Conservation (phyloP, 2,888 invertebrate species). For the Habrosyne pyritoides region DNA sequence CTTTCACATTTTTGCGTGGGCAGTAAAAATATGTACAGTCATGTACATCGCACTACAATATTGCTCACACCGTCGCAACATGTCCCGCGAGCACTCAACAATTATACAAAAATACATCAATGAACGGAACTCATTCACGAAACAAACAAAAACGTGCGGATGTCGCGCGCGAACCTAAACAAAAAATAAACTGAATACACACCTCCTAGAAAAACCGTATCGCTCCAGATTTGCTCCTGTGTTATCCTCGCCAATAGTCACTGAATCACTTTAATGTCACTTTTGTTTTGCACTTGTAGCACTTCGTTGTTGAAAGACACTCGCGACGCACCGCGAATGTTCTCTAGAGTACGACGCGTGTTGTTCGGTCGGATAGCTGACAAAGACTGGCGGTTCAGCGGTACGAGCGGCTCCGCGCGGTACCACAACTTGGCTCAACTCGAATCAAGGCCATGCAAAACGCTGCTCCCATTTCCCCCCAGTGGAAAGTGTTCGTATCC, state of each 20-base stretch:
- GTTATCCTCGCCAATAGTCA: slow-evolving; percentile 53
- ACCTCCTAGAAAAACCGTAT: slow-evolving; percentile 60
- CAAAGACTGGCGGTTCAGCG: slow-evolving; percentile 53
- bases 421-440: slow-evolving; percentile 21
- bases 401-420: slow-evolving; percentile 43
- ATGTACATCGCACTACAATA: not conserved
- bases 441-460: slow-evolving; percentile 79
- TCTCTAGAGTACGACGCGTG: slow-evolving; percentile 40
- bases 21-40: slow-evolving; percentile 17
- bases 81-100: slow-evolving; percentile 29
- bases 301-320: slow-evolving; percentile 39
- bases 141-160: slow-evolving; percentile 44
- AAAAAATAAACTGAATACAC: slow-evolving; percentile 38
- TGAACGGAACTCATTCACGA: slow-evolving; percentile 43
- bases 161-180: slow-evolving; percentile 7
- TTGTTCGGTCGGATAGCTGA: slow-evolving; percentile 37
- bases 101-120: slow-evolving; percentile 37
- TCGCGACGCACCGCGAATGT: slow-evolving; percentile 44
- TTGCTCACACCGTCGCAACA: slow-evolving; percentile 12
- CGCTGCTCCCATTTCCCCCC: slow-evolving; percentile 76
- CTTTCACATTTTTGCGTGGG: slow-evolving; percentile 64
- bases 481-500: slow-evolving; percentile 81
- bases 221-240: slow-evolving; percentile 71
- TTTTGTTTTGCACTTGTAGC: slow-evolving; percentile 53
- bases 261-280: slow-evolving; percentile 45